Evolutionary conservation across 1,140 invertebrate species (phyloP).

Genomic region (Hyles vespertilio): DNA sequence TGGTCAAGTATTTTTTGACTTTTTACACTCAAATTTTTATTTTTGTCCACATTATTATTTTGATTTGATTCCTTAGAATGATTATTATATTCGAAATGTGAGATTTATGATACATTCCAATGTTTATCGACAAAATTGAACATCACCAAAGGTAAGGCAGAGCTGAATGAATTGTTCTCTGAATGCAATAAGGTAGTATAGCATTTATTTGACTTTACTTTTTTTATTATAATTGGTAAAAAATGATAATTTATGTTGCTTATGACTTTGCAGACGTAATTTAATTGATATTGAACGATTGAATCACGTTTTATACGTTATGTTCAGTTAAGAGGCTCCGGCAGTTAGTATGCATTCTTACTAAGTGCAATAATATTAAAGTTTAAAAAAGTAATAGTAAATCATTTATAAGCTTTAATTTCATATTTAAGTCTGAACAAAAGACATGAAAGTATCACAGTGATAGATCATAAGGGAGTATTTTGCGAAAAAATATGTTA

Average conservation of each 20-base stretch:
- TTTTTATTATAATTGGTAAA: slow-evolving; percentile 10
- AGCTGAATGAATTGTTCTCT: slow-evolving; percentile 51
- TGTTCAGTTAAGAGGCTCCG: slow-evolving; percentile 24
- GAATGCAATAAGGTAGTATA: slow-evolving; percentile 72
- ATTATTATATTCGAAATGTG: slow-evolving; percentile 46
- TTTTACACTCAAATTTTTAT: slow-evolving; percentile 76
- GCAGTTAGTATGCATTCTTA: slow-evolving; percentile 13
- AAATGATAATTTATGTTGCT: slow-evolving; percentile 31
- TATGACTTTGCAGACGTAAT: neutral
- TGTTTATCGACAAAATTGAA: slow-evolving; percentile 47
- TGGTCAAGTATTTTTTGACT: slow-evolving; percentile 77
- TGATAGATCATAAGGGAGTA: too few relatives aligned
- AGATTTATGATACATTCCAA: slow-evolving; percentile 61
- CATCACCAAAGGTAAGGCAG: slow-evolving; percentile 66
- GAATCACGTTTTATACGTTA: slow-evolving; percentile 1
- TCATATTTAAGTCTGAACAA: slow-evolving; percentile 40
- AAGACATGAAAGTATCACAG: slow-evolving; percentile 15
- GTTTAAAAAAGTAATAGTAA: slow-evolving; percentile 15
- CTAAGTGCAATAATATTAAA: slow-evolving; percentile 27
- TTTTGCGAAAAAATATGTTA: slow-evolving; percentile 12
- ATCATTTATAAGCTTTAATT: slow-evolving; percentile 44
- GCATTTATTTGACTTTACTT: slow-evolving; percentile 74
- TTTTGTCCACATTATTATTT: slow-evolving; percentile 48
- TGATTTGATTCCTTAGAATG: slow-evolving; percentile 48
- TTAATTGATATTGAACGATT: neutral